Conservation (phyloP, 2,113 vertebrate genomes). For the Tonatia bakeri region DNA sequence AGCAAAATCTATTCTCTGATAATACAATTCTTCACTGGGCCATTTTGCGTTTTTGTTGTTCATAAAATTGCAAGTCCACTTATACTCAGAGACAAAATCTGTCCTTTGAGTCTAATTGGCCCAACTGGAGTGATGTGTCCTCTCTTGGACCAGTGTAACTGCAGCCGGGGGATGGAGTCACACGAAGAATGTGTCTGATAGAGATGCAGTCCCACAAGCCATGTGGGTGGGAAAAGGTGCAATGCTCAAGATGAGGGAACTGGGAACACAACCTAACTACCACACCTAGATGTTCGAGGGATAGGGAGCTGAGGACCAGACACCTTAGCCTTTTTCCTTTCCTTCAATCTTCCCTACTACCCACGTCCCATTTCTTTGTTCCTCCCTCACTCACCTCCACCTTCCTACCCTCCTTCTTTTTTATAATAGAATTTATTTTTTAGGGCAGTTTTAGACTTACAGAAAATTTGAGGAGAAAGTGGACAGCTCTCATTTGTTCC, state of each 20-base stretch:
- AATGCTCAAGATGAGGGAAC: background rate
- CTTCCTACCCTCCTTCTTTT: too few relatives aligned
- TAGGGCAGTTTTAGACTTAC: background rate
- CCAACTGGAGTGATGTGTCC: background rate
- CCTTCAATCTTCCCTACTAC: background rate
- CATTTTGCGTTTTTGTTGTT: background rate
- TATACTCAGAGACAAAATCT: background rate
- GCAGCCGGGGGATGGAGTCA: background rate
- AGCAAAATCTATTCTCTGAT: background rate
- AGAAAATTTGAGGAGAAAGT: conserved; percentile 3
- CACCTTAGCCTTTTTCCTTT: background rate
- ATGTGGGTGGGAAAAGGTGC: background rate
- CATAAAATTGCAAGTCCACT: background rate
- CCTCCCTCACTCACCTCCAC: background rate
- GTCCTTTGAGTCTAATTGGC: background rate
- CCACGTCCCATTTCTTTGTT: background rate
- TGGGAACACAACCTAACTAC: background rate
- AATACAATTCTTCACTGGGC: background rate
- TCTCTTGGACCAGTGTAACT: background rate
- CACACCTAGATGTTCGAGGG: too few relatives aligned
- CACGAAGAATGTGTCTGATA: background rate
- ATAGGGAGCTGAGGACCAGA: background rate
- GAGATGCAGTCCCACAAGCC: background rate
- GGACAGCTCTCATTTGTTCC: background rate
- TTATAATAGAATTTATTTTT: background rate